Evolutionary conservation across 2,113 vertebrate species (phyloP), one percentile per base, ranked within the genome.

Genomic region (Astur gentilis): DNA sequence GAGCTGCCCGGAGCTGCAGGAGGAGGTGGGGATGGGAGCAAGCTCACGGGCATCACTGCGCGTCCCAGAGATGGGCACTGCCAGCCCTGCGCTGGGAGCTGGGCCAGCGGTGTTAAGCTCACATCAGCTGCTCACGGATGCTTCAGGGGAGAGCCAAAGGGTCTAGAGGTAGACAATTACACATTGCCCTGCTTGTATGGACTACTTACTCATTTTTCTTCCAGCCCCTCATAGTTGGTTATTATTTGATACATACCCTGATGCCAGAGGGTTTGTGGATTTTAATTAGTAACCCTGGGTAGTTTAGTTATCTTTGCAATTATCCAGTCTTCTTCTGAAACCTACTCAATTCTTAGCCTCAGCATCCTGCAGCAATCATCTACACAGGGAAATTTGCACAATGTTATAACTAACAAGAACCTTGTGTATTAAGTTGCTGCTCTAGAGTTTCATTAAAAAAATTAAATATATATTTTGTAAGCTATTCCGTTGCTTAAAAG

Each of bases 91-190:
- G 4, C 69, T 2, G 5, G 60, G 12, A 31, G 36, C 40, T 5
- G 7, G 44, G 45, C 26, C 66, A 27, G 44, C 1, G 0, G 36
- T 1, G 0, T 5, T 7, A 20, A 50, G 79, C 61, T 91, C 32
- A 5, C 0, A 0, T n/a, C 71, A 60, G 52, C 61, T 38, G 25
- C 54, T 72, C 9, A 0, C 0, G 4, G 71, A 13, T 18, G 19
- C 79, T 58, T 62, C 49, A 6, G 14, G 79, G 85, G 66, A 55
- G 31, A 29, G 27, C 0, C 0, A 27, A 31, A 36, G 75, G 62
- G 47, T 49, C 32, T 38, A 1, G 11, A 66, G 47, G 50, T 36
- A 36, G 50, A 31, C 44, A 61, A 7, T 32, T 58, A 27, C 1
- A 2, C 34, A 3, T 29, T 54, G 32, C 13, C 23, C 8, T 49